Conservation (phyloP, 2,888 invertebrate species). For the Pristionchus arcanus region DNA sequence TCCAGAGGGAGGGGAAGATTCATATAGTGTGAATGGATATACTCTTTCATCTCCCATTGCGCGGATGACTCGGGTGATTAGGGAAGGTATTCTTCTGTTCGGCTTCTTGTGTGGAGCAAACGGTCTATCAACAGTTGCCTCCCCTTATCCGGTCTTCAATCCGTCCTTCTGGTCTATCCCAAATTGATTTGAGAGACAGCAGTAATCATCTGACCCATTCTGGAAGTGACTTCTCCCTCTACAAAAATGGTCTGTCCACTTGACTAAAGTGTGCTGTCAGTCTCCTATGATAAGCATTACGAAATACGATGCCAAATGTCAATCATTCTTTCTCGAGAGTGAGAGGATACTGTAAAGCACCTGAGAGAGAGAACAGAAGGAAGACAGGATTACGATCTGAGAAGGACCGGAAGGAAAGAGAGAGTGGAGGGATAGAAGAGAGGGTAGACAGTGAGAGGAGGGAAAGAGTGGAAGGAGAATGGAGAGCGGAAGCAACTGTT, state of each 20-base stretch:
- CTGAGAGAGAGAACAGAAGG: constrained; percentile 9
- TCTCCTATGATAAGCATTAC: constrained; percentile 35
- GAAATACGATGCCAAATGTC: constrained; percentile 44
- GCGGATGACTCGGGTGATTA: no score
- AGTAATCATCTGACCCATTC: neutral
- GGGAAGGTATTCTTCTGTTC: no score
- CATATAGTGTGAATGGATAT: neutral
- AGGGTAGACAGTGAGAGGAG: neutral
- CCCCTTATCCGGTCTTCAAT: no score
- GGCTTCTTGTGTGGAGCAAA: no score
- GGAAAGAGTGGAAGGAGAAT: neutral
- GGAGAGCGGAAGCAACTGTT: constrained; percentile 44
- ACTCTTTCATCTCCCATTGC: constrained; percentile 12
- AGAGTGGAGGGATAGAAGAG: neutral
- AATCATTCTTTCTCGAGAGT: neutral
- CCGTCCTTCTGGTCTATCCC: neutral
- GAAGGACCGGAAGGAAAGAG: constrained; percentile 26
- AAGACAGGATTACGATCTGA: constrained; percentile 36
- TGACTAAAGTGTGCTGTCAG: constrained; percentile 23
- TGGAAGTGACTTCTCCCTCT: neutral
- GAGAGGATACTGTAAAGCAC: constrained; percentile 41
- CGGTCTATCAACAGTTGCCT: no score
- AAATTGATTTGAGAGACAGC: neutral
- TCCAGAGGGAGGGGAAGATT: constrained; percentile 1
- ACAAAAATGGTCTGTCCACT: constrained; percentile 15